Evolutionary conservation across 2,888 invertebrate genomes (phyloP), one percentile per base, ranked within the genome.

Genomic region (Latrodectus hesperus): DNA sequence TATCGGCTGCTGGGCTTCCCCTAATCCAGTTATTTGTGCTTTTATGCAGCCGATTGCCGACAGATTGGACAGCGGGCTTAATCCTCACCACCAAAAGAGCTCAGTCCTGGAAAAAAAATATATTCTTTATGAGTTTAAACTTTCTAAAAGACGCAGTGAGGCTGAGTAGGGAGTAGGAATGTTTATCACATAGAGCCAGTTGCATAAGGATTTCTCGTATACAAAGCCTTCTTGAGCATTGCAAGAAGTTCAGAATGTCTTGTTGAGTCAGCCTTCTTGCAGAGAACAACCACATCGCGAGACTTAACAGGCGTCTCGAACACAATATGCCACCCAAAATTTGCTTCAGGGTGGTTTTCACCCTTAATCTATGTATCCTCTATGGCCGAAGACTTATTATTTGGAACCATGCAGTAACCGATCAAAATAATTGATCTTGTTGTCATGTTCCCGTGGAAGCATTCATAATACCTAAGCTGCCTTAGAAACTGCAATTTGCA

Each of bases 11-110:
- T 38, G 74, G 82, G 67, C 65, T 82, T 55, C 71, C 80, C 84
- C 79, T 88, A 88, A 88, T 88, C 88, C 88, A 88, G 88, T 88
- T 88, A 88, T 88, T 88, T 88, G 88, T 88, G 84, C 88, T 79
- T 88, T 88, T 88, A 88, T 88, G 84, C 88, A 77, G 75, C 74
- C 88, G 79, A 88, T 79, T 83, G 83, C 88, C 78, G 83, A 88
- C 84, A 88, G 88, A 88, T 88, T 88, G 88, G 88, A 68, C 88
- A 88, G 68, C 88, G 74, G 55, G 70, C 79, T 80, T 88, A 88
- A 88, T 88, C 87, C 87, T 65, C 65, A 67, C 75, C 68, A 73
- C 73, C 67, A 72, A 84, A 87, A 77, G 80, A 70, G 70, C 53
- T 22, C 49, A 51, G 38, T 38, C 38, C 38, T 38, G 81, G 53